These are phyloP conservation scores for Carettochelys insculpta DNA, from an alignment of 2,113 vertebrate genomes.

Conservation along the genomic window DNA sequence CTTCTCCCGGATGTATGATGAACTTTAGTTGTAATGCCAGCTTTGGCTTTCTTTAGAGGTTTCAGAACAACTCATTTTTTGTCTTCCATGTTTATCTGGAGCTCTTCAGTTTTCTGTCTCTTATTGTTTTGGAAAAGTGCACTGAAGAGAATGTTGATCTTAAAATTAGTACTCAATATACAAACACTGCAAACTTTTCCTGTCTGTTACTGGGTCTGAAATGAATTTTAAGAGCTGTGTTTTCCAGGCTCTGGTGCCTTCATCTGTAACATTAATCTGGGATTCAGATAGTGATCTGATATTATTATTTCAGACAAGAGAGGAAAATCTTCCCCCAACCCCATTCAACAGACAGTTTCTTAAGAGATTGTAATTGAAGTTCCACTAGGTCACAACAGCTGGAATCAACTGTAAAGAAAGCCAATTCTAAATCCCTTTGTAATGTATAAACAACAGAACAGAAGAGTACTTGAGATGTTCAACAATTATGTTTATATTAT, in stretches of 20 bases:
- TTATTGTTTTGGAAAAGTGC: background rate
- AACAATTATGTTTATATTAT: background rate
- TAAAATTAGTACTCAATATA: too few species aligned
- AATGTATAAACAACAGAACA: background rate
- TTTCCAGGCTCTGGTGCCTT: rapidly evolving
- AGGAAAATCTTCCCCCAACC: background rate
- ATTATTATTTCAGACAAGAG: background rate
- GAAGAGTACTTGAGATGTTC: rapidly evolving
- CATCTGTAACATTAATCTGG: background rate
- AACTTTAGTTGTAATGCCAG: background rate
- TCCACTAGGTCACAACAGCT: background rate
- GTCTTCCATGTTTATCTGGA: background rate
- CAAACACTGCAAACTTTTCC: background rate
- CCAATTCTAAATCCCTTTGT: background rate
- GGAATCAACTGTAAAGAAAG: background rate
- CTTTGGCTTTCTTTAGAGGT: background rate
- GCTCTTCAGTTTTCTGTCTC: background rate
- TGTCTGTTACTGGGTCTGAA: background rate
- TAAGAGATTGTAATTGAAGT: background rate
- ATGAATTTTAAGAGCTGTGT: background rate
- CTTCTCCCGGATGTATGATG: background rate
- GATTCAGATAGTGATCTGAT: background rate
- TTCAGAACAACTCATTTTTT: background rate
- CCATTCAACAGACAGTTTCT: background rate
- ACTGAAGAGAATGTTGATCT: background rate